These are phyloP conservation scores for Neopelma chrysocephalum DNA, from an alignment of 2,797 vertebrate species.

Conservation along the genomic window DNA sequence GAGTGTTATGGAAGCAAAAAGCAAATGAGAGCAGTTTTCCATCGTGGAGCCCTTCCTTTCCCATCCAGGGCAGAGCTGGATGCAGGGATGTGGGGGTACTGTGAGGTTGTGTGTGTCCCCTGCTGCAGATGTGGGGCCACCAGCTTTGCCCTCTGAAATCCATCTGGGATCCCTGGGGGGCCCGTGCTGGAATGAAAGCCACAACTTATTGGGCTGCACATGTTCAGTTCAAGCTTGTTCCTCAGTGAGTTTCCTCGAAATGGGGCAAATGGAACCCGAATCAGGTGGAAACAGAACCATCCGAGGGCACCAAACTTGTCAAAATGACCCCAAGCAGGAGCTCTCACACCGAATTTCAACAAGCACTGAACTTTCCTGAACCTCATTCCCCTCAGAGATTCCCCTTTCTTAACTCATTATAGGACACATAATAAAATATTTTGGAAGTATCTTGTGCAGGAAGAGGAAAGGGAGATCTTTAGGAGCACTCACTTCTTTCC, in stretches of 20 bases:
- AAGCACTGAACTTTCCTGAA: not conserved
- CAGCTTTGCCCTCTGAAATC: not conserved
- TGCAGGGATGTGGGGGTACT: accelerated
- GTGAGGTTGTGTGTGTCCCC: not conserved
- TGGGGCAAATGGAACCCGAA: not conserved
- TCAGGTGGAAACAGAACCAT: not conserved
- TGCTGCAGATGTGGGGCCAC: not conserved
- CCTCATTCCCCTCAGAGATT: not conserved
- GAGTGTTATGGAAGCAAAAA: not conserved
- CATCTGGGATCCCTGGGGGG: not conserved
- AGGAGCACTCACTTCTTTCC: not conserved
- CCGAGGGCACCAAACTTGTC: not conserved
- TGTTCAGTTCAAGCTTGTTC: not conserved
- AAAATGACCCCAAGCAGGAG: not conserved
- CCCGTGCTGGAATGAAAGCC: accelerated
- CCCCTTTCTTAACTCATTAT: not conserved
- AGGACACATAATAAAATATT: not conserved
- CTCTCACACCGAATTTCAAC: not conserved
- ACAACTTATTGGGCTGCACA: accelerated
- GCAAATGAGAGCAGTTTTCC: not conserved
- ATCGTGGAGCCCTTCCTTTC: accelerated
- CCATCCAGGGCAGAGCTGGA: not conserved
- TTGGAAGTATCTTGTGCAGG: not conserved
- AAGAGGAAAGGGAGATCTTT: not conserved
- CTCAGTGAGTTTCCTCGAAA: not conserved